Conservation (phyloP, 2,113 vertebrate species). For the Grantiella picta region DNA sequence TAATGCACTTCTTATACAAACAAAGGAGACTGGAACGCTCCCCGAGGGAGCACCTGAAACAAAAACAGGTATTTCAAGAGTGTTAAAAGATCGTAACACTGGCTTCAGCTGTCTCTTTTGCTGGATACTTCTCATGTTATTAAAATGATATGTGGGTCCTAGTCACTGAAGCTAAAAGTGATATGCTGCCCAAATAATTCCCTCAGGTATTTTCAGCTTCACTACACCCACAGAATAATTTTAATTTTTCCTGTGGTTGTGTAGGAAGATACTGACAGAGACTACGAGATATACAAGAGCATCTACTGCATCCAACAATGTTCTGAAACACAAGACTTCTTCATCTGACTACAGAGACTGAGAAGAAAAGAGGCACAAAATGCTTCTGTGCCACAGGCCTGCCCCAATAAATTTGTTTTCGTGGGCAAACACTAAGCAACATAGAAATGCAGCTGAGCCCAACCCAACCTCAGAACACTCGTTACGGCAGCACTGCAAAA, state of each 20-base stretch:
- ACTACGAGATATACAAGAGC: neutral
- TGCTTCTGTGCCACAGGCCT: neutral
- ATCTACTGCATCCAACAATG: neutral
- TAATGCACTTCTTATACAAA: neutral
- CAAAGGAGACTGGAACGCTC: neutral
- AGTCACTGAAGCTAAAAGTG: neutral
- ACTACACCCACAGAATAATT: neutral
- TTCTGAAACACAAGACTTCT: neutral
- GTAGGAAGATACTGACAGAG: neutral
- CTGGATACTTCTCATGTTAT: neutral
- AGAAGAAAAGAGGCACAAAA: neutral
- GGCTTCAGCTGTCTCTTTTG: neutral
- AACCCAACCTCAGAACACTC: neutral
- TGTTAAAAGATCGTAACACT: neutral
- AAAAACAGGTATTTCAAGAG: neutral
- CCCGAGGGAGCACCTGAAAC: neutral
- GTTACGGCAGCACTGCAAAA: neutral
- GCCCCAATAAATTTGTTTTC: neutral
- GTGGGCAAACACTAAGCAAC: neutral
- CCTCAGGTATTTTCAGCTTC: neutral
- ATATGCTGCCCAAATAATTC: neutral
- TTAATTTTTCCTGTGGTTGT: neutral
- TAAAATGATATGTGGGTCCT: neutral
- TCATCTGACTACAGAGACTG: neutral
- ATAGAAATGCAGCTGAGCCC: neutral